Percentiles rank a stretch among this genome's conserved stretches.
These are phyloP conservation scores for Trematomus loennbergii DNA, from an alignment of 2,113 vertebrate genomes.

Conservation along the genomic window DNA sequence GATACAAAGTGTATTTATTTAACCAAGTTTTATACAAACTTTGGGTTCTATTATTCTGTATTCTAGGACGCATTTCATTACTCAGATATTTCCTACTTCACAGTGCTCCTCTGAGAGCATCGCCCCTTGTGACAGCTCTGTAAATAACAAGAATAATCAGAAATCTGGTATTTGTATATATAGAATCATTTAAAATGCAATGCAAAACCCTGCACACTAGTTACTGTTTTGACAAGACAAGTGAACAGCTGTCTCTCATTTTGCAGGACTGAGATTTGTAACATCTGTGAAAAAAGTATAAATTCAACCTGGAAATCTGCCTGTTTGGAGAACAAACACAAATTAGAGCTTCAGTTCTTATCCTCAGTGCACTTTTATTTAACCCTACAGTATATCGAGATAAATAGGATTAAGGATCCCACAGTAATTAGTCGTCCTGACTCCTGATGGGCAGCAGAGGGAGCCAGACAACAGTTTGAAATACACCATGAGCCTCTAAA, in stretches of 20 bases:
- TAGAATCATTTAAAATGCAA: background rate
- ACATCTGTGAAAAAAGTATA: background rate
- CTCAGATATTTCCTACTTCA: background rate
- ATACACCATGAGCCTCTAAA: background rate
- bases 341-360: background rate
- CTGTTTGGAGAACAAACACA: background rate
- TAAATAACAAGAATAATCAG: background rate
- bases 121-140: background rate
- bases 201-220: background rate
- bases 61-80: background rate
- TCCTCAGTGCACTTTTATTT: background rate
- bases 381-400: too few relatives aligned
- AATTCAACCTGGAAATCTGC: background rate
- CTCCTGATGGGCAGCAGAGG: conserved; percentile 47
- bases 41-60: background rate
- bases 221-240: background rate
- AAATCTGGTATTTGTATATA: background rate
- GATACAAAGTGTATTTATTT: background rate
- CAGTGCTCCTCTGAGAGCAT: background rate
- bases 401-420: background rate
- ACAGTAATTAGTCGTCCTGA: background rate
- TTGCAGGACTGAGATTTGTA: background rate
- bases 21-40: background rate
- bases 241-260: background rate
- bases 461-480: conserved; percentile 49